phyloP scores from a whole-genome alignment of 2,888 invertebrate genomes.

The Steinernema hermaphroditum region DNA sequence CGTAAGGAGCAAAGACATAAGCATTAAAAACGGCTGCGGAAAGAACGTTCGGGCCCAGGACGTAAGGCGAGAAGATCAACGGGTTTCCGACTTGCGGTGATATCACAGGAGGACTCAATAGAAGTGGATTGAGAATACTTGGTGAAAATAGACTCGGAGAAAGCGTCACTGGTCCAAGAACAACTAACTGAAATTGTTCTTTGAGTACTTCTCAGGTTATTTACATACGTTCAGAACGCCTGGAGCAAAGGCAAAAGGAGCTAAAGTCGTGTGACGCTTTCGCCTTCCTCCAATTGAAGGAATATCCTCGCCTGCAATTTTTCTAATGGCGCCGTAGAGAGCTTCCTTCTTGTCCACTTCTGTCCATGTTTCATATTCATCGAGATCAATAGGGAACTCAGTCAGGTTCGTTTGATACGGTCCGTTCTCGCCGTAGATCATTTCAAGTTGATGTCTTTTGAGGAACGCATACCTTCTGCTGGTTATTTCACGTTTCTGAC shows the following conservation, averaged over 20 bases:
- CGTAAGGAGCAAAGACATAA: slow-evolving; percentile 54
- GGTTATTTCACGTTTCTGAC: slow-evolving; percentile 38
- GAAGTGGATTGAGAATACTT: slow-evolving; percentile 45
- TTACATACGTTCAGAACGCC: no score
- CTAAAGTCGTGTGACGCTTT: slow-evolving; percentile 32
- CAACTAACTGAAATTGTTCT: slow-evolving; percentile 44
- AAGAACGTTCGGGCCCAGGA: slow-evolving; percentile 51
- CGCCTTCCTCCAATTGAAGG: slow-evolving; percentile 4
- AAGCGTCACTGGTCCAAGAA: slow-evolving; percentile 50
- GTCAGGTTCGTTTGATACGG: not conserved
- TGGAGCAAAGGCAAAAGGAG: slow-evolving; percentile 40
- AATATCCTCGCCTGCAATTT: slow-evolving; percentile 30
- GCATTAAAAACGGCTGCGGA: slow-evolving; percentile 56
- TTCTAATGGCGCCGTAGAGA: slow-evolving; percentile 36
- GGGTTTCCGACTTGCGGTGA: slow-evolving; percentile 52
- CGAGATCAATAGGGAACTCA: slow-evolving; percentile 45
- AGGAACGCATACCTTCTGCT: slow-evolving; percentile 48
- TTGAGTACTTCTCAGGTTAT: no score
- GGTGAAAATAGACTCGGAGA: slow-evolving; percentile 57
- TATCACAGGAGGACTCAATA: slow-evolving; percentile 49
- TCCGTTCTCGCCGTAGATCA: slow-evolving; percentile 52
- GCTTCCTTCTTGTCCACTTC: slow-evolving; percentile 45
- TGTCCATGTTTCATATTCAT: slow-evolving; percentile 43
- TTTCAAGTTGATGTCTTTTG: slow-evolving; percentile 46
- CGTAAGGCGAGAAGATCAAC: slow-evolving; percentile 48